A percentile compares a stretch with the other conserved stretches of the same genome.
Conservation (phyloP, 2,113 vertebrate species). For the Anarhynchus alexandrinus region DNA sequence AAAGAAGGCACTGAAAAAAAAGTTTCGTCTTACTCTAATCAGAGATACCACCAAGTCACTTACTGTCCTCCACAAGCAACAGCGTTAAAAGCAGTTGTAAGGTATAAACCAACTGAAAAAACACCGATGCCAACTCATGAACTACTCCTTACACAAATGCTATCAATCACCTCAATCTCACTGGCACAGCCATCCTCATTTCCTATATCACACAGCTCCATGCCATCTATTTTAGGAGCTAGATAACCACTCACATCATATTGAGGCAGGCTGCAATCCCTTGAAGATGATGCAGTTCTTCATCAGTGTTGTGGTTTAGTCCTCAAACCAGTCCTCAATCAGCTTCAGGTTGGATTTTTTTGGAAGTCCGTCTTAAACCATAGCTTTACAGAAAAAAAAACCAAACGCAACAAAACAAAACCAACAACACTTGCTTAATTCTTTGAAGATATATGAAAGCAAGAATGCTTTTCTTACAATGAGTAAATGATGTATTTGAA, state of each 20-base stretch:
- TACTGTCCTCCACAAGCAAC: neutral
- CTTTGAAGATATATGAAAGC: neutral
- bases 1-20: neutral
- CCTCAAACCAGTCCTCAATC: too few relatives aligned
- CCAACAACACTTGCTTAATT: neutral
- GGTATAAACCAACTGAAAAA: neutral
- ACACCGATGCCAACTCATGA: neutral
- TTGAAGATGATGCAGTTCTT: neutral
- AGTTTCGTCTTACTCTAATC: neutral
- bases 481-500: neutral
- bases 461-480: neutral
- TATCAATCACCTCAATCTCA: neutral
- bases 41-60: neutral
- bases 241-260: neutral
- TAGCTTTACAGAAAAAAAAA: neutral
- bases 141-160: neutral
- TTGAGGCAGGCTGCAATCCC: neutral
- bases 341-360: neutral
- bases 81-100: neutral
- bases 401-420: neutral
- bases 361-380: neutral
- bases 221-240: neutral
- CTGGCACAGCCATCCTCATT: neutral
- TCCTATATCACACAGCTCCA: fast-evolving
- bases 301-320: too few relatives aligned